Evolutionary conservation across 2,888 invertebrate genomes (phyloP).

Genomic region (Ennomos quercinarius): DNA sequence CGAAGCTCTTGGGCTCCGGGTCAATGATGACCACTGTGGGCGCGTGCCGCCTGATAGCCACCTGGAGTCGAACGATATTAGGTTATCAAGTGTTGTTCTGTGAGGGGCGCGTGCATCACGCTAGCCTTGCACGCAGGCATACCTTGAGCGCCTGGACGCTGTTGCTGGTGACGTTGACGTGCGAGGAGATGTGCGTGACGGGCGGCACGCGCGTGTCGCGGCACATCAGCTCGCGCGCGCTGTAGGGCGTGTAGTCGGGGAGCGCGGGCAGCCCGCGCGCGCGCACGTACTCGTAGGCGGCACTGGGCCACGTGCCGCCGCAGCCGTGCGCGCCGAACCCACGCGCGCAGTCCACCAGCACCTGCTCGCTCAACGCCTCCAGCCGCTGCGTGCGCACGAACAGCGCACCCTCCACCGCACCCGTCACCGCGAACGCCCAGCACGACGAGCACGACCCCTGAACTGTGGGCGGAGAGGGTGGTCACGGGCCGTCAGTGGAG

Average conservation of each 20-base stretch:
- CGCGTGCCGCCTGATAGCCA: slow-evolving; percentile 65
- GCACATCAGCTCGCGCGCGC: slow-evolving; percentile 56
- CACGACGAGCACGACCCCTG: slow-evolving; percentile 69
- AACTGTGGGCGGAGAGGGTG: slow-evolving; percentile 47
- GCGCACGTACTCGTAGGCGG: slow-evolving; percentile 67
- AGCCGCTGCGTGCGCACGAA: slow-evolving; percentile 63
- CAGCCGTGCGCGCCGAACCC: slow-evolving; percentile 67
- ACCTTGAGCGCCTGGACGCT: slow-evolving; percentile 73
- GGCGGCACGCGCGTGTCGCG: slow-evolving; percentile 53
- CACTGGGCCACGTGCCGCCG: slow-evolving; percentile 68
- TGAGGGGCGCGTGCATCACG: too few relatives aligned
- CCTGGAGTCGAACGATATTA: slow-evolving; percentile 47
- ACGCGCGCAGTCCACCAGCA: slow-evolving; percentile 72
- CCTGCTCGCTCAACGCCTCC: slow-evolving; percentile 69
- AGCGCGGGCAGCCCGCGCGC: slow-evolving; percentile 63
- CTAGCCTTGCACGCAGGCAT: neutral
- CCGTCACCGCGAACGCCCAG: slow-evolving; percentile 77
- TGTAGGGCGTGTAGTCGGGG: slow-evolving; percentile 61
- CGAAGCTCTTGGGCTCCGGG: slow-evolving; percentile 56
- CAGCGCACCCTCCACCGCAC: slow-evolving; percentile 76
- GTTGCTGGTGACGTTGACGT: slow-evolving; percentile 68
- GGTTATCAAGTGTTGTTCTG: neutral
- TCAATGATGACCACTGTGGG: slow-evolving; percentile 73
- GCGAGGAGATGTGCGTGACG: slow-evolving; percentile 68
- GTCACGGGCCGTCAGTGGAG: neutral